Percentiles rank a stretch among this genome's conserved stretches.
These are phyloP conservation scores for Scleropages formosus DNA, from an alignment of 2,797 vertebrate species.

Conservation along the genomic window DNA sequence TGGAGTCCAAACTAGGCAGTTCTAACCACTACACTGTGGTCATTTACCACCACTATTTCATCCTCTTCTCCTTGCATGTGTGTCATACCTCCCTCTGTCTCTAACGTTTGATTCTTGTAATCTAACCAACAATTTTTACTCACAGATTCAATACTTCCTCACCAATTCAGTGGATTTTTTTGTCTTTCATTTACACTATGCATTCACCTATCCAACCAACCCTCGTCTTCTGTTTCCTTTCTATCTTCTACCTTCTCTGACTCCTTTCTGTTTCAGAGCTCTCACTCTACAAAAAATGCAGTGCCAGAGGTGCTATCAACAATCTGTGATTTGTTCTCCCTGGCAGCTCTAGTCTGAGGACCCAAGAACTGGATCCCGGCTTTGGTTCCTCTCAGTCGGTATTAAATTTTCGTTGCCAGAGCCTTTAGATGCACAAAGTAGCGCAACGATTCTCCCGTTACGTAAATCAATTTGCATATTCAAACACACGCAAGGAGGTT, in stretches of 20 bases:
- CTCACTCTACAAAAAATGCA: background rate
- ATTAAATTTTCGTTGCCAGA: background rate
- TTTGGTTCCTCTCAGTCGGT: too few species aligned
- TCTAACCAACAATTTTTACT: too few species aligned
- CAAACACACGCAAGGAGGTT: background rate
- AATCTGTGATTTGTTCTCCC: background rate
- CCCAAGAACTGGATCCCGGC: too few species aligned
- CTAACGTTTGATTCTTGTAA: too few species aligned
- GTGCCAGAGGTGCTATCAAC: background rate
- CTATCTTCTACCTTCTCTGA: background rate
- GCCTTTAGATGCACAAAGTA: background rate
- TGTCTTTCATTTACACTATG: too few species aligned
- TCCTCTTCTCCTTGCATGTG: too few species aligned
- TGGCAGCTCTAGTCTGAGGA: background rate
- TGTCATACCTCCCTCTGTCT: too few species aligned
- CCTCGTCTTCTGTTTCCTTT: background rate
- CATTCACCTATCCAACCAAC: background rate
- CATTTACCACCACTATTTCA: too few species aligned
- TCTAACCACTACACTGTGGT: too few species aligned
- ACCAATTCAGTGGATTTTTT: too few species aligned
- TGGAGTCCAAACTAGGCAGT: too few species aligned
- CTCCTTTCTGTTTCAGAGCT: background rate
- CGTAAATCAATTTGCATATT: conserved; percentile 14
- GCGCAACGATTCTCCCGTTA: background rate
- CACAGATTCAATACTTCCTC: too few species aligned